Conservation (phyloP, 1,140 invertebrate species). For the Cyclina sinensis region DNA sequence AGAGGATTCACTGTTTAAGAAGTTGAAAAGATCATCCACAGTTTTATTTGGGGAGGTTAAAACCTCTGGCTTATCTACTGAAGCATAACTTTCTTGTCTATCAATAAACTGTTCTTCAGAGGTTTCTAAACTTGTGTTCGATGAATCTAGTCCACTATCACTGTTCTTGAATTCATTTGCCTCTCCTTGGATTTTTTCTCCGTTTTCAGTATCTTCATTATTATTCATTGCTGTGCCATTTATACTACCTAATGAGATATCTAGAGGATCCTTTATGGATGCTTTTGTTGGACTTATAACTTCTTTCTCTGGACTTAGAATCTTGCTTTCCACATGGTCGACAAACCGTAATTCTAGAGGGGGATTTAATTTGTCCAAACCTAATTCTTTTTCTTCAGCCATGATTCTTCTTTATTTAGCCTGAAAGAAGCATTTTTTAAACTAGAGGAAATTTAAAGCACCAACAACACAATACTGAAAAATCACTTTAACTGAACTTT, state of each 20-base stretch:
- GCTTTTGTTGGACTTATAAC: conserved; percentile 59
- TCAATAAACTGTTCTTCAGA: conserved; percentile 33
- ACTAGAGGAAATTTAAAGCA: too few species aligned
- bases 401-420: neutral
- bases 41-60: conserved; percentile 46
- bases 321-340: conserved; percentile 49
- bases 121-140: conserved; percentile 37
- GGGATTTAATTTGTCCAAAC: neutral
- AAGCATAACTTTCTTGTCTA: conserved; percentile 28
- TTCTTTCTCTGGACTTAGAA: conserved; percentile 53
- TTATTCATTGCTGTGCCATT: neutral
- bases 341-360: conserved; percentile 32
- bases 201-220: neutral
- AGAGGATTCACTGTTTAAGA: neutral
- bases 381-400: neutral
- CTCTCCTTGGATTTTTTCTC: neutral
- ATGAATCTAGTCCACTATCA: conserved; percentile 58
- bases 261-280: neutral
- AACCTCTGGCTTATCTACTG: conserved; percentile 20
- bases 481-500: too few species aligned
- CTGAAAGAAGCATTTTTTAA: conserved; percentile 14
- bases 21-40: neutral
- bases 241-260: neutral
- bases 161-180: neutral
- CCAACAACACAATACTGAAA: too few species aligned